Evolutionary conservation across 1,140 invertebrate genomes (phyloP).

Genomic region (Dolichoris vasculosae): DNA sequence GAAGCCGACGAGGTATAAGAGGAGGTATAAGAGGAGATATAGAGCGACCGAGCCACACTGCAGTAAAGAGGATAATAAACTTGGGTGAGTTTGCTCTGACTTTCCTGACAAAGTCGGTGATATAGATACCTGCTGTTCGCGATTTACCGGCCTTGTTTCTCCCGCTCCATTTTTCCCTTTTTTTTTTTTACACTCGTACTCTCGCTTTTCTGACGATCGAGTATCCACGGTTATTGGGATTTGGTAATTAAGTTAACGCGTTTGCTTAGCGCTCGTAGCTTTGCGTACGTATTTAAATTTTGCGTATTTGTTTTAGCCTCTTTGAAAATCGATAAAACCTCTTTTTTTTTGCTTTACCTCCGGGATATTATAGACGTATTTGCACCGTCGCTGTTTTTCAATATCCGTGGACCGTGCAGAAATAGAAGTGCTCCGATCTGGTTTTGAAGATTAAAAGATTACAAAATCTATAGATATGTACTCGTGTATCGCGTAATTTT

Average conservation of each 20-base stretch:
- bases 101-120: constrained; percentile 50
- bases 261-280: background rate
- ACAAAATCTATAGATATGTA: background rate
- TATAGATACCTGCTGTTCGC: constrained; percentile 47
- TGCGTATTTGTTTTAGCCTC: background rate
- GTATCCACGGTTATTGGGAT: background rate
- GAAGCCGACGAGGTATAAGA: constrained; percentile 23
- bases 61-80: constrained; percentile 52
- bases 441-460: background rate
- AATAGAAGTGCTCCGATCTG: background rate
- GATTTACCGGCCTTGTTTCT: constrained; percentile 35
- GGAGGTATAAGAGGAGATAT: background rate
- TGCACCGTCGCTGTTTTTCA: background rate
- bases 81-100: constrained; percentile 39
- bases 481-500: background rate
- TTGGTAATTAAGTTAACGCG: constrained; percentile 8
- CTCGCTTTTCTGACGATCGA: background rate
- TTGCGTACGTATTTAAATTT: background rate
- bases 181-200: background rate
- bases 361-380: background rate
- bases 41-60: constrained; percentile 28
- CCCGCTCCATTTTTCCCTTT: background rate
- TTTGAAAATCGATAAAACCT: no score
- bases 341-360: background rate
- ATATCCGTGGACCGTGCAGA: background rate